Evolutionary conservation across 2,113 vertebrate species (phyloP), one percentile per base, ranked within the genome.

Genomic region (Cervus canadensis): DNA sequence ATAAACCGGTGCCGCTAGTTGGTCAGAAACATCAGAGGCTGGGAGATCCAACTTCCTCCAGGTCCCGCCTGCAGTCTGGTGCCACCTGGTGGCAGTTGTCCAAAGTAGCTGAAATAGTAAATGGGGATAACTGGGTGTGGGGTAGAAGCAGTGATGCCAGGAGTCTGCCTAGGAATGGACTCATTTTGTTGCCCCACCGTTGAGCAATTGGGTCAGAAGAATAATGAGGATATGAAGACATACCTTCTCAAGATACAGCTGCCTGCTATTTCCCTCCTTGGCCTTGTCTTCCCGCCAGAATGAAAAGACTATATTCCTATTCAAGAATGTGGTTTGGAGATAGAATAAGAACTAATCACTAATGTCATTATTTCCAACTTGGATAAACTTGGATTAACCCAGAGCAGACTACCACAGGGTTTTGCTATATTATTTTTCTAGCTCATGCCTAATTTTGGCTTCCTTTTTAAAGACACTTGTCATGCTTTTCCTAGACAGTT

Each of bases 31-130:
- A 92, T 12, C 17, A 16, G 19, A 91, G 23, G 25, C 79, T 40
- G 1, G 23, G 36, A 40, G 10, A 50, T 21, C 12, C 40, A 91
- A 28, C 76, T 78, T 54, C 85, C 67, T 76, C 11, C 28, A 67
- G 93, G 15, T 21, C 94, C 85, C 71, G 67, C 4, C 95, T 98
- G 78, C 93, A 84, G 76, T 97, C 90, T 96, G 91, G 97, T 87
- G 97, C 97, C 97, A 97, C 86, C 97, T 98, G 93, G 93, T 97
- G 97, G 98, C 40, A 78, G 78, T 10, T 93, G 28, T 54, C 81
- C 16, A 57, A 30, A 62, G 74, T 59, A 81, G 17, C 8, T 67
- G 91, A 91, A 57, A 71, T 30, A 92, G 85, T 43, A 86, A 82
- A 48, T 10, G 33, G 13, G n/a, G 57, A 25, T 48, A 15, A 36